Base-by-base conservation (phyloP, 64 coral and sea anemone genomes). In the Pocillopora verrucosa region DNA sequence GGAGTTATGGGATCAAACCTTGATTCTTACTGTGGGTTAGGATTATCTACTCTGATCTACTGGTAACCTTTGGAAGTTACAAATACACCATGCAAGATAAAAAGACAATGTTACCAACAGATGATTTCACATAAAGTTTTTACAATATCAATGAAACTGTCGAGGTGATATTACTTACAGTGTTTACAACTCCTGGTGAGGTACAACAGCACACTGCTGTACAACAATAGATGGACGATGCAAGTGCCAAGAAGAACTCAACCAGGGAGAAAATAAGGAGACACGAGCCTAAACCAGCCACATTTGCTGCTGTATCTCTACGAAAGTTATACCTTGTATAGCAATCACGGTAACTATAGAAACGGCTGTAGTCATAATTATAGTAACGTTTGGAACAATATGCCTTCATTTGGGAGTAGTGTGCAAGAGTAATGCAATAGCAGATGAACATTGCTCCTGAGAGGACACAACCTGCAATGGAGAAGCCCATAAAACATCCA, bases 401-500 rank as follows among this genome's bases (percentile, higher is more conserved):
- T n/a, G n/a, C 20, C 25, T n/a, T 70, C 20, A 70, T 20, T 26
- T 5, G 1, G 20, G 67, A n/a, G 25, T 70, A 70, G 9, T 24
- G 0, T 24, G 20, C 41, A 13, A 93, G 16, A 60, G 94, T 91
- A 80, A 87, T 36, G 19, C 84, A 76, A 56, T 93, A 90, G 56
- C 80, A 78, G 72, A 96, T 93, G 59, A 96, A 64, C 94, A 96
- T 96, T 13, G 81, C 61, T 74, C 65, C 76, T 90, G 80, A 35
- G 1, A 96, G 36, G 51, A 96, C 87, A 87, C 87, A 93, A 17
- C 80, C 79, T 30, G 91, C 87, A 19, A 96, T 77, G 25, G 91
- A 91, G 80, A 93, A 93, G 5, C 94, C 94, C 87, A 96, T 86
- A 20, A 90, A 92, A 41, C 80, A 81, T 15, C 94, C 94, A 93